Evolutionary conservation across 2,888 invertebrate species (phyloP).

Genomic region (Chymomyza procnemis): DNA sequence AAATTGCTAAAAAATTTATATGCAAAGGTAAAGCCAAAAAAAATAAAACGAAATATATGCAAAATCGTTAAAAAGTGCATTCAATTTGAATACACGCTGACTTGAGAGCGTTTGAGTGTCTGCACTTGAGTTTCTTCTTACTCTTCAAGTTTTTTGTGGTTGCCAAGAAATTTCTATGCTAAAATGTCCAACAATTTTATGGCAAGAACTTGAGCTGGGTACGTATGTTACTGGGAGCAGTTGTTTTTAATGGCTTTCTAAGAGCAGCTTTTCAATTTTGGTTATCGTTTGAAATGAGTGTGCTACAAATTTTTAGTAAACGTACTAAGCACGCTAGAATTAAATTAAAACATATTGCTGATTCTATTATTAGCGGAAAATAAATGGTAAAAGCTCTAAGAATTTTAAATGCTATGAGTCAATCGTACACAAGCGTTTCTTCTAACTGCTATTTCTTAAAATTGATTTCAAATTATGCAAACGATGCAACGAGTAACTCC

Average conservation of each 20-base stretch:
- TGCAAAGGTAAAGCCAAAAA: not conserved
- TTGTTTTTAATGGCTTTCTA: not conserved
- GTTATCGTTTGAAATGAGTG: too few relatives aligned
- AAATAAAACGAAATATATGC: not conserved
- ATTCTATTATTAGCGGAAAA: too few relatives aligned
- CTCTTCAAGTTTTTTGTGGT: not conserved
- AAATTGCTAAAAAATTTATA: not conserved
- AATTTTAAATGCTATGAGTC: too few relatives aligned
- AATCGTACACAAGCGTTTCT: too few relatives aligned
- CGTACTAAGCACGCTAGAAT: too few relatives aligned
- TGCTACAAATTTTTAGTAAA: too few relatives aligned
- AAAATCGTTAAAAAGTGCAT: not conserved
- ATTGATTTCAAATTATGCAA: too few relatives aligned
- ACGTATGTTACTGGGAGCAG: not conserved
- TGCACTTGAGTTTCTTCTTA: not conserved
- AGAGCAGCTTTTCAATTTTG: not conserved
- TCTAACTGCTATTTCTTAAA: too few relatives aligned
- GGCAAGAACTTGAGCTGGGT: not conserved
- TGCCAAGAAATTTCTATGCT: not conserved
- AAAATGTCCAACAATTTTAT: not conserved
- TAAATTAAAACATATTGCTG: too few relatives aligned
- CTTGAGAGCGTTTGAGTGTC: not conserved
- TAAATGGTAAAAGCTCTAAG: too few relatives aligned
- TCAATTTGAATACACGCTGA: constrained; percentile 22
- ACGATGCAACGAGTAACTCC: too few relatives aligned